A percentile compares a stretch with the other conserved stretches of the same genome.
Evolutionary conservation across 2,888 invertebrate genomes (phyloP).

Genomic region (Gastracanthus pulcherrimus): DNA sequence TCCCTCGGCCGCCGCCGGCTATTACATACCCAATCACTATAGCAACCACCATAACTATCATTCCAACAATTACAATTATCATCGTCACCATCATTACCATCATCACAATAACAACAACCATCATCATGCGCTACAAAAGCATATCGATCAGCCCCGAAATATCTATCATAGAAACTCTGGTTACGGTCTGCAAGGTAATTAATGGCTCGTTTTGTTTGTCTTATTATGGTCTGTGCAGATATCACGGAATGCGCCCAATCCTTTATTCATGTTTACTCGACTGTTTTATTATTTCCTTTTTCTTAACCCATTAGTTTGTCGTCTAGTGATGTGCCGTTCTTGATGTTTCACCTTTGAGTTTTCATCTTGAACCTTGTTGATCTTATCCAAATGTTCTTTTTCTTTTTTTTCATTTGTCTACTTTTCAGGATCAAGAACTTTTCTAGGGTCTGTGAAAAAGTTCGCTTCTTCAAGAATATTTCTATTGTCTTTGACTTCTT

Average conservation of each 20-base stretch:
- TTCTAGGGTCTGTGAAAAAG: background rate
- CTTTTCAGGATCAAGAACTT: background rate
- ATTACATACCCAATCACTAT: conserved; percentile 80
- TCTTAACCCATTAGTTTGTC: background rate
- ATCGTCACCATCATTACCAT: conserved; percentile 81
- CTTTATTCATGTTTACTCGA: conserved; percentile 27
- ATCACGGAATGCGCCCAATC: conserved; percentile 66
- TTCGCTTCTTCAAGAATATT: background rate
- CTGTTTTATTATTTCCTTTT: conserved; percentile 24
- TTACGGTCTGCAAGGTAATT: conserved; percentile 81
- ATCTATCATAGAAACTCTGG: conserved; percentile 82
- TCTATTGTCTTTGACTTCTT: background rate
- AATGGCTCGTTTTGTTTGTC: conserved; percentile 64
- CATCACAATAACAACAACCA: conserved; percentile 80
- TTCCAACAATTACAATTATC: conserved; percentile 81
- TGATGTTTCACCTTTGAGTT: background rate
- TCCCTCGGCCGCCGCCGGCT: conserved; percentile 70
- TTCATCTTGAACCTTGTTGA: background rate
- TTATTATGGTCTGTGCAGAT: conserved; percentile 56
- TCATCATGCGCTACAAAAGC: conserved; percentile 79
- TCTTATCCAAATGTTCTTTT: background rate
- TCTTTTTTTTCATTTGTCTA: background rate
- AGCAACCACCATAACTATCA: conserved; percentile 79
- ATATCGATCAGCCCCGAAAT: conserved; percentile 78
- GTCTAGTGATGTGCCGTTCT: background rate